Evolutionary conservation across 2,797 vertebrate genomes (phyloP).

Genomic region (Lepidocolaptes lacrymiger): DNA sequence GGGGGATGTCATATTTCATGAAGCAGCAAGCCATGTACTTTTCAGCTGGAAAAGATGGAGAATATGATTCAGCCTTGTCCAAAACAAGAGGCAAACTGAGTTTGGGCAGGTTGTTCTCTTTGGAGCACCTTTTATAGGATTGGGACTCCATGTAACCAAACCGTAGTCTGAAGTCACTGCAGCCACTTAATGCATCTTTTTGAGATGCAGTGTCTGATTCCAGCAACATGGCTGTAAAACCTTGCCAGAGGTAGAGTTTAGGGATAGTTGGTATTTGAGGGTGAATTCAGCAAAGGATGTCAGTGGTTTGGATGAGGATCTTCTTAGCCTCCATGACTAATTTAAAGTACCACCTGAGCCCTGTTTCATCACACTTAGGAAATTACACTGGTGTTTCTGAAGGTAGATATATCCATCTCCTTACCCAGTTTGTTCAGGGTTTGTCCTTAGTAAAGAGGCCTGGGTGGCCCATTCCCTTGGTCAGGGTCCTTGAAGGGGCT

Average conservation of each 20-base stretch:
- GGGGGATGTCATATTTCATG: background rate
- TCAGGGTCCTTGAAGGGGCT: background rate
- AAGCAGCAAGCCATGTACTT: conserved; percentile 53
- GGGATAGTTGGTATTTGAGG: background rate
- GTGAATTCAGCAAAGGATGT: background rate
- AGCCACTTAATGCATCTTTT: background rate
- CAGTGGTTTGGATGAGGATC: background rate
- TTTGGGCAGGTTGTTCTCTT: background rate
- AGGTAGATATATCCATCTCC: background rate
- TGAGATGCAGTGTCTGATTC: background rate
- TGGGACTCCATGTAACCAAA: background rate
- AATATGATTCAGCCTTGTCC: background rate
- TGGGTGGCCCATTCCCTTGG: background rate
- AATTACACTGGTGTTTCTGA: background rate
- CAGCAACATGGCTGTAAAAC: background rate
- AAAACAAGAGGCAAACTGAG: background rate
- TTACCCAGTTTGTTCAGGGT: background rate
- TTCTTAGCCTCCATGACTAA: background rate
- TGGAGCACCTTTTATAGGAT: background rate
- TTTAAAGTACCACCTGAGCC: background rate
- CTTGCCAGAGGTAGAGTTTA: background rate
- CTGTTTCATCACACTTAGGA: background rate
- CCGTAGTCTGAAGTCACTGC: background rate
- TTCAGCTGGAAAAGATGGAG: conserved; percentile 44
- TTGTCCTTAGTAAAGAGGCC: background rate